Percentiles rank a stretch among this genome's conserved stretches.
phyloP scores from a whole-genome alignment of 2,113 vertebrate genomes.

The Mus musculus region GRCm39 chrX:66237001-66237500 shows the following conservation, averaged over 20 bases:
- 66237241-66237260: background rate
- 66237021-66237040: background rate
- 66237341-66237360: background rate
- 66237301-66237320: background rate
- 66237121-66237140: background rate
- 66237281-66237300: background rate
- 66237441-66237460: background rate
- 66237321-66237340: background rate
- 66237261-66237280: background rate
- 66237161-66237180: background rate
- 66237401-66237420: background rate
- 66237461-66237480: background rate
- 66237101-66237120: background rate
- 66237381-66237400: too few species aligned
- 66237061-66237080: background rate
- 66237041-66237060: background rate
- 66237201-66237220: background rate
- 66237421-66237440: background rate
- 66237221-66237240: background rate
- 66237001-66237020: background rate
- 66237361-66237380: too few species aligned
- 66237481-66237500: background rate
- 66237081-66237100: background rate
- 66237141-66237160: background rate
- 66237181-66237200: background rate